A percentile compares a stretch with the other conserved stretches of the same genome.
These are phyloP conservation scores for Miniopterus natalensis DNA, from an alignment of 2,113 vertebrate species.

Conservation along the genomic window DNA sequence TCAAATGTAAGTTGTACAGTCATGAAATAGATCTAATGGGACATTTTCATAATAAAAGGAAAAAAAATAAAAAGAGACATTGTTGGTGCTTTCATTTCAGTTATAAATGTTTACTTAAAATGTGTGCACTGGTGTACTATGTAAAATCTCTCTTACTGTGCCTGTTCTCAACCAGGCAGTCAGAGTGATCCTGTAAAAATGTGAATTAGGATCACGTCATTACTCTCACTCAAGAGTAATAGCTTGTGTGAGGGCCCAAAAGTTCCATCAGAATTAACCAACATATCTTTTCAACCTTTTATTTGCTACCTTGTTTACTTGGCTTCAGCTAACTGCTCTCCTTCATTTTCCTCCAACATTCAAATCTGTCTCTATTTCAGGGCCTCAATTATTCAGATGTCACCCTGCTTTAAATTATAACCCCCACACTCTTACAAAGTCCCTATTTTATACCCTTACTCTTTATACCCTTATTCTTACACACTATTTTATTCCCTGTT, in stretches of 20 bases:
- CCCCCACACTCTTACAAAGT: neutral
- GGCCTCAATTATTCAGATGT: neutral
- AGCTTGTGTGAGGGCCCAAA: neutral
- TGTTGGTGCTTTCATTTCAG: neutral
- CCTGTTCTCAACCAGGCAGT: neutral
- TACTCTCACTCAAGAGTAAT: neutral
- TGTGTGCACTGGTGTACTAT: neutral
- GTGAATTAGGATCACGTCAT: neutral
- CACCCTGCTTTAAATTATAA: conserved; percentile 22
- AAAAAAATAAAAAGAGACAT: neutral
- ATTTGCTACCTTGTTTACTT: neutral
- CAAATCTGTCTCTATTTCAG: neutral
- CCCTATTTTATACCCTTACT: neutral
- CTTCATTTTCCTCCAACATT: neutral
- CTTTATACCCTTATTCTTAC: neutral
- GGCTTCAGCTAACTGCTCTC: neutral
- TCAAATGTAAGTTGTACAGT: neutral
- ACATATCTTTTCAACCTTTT: neutral
- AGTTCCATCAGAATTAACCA: neutral
- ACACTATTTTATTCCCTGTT: neutral
- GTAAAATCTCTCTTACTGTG: neutral
- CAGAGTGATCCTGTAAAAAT: neutral
- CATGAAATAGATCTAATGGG: neutral
- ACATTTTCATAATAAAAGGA: conserved; percentile 44
- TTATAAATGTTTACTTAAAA: neutral